Conservation (phyloP, 2,113 vertebrate genomes). For the Atractosteus spatula region DNA sequence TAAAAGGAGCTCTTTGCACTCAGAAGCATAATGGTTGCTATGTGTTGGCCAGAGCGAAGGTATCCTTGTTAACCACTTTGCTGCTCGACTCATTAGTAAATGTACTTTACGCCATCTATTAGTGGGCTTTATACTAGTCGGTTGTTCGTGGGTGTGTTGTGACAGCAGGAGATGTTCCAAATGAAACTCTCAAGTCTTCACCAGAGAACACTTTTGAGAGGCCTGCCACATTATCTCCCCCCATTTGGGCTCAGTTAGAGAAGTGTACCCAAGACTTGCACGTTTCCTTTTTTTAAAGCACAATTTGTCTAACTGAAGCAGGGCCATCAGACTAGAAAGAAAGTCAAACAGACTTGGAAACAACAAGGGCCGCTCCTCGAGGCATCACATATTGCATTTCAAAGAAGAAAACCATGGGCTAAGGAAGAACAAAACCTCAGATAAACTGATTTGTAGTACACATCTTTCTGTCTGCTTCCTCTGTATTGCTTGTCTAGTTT, state of each 20-base stretch:
- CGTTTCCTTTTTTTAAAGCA: too few species aligned
- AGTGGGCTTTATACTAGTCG: constrained; percentile 3
- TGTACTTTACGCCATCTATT: constrained; percentile 23
- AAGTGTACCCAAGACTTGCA: background rate
- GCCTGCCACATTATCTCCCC: background rate
- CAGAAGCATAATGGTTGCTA: constrained; percentile 75
- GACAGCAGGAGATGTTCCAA: background rate
- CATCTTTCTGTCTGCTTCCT: too few species aligned
- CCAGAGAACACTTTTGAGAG: background rate
- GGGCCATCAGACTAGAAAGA: too few species aligned
- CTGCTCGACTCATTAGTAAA: constrained; percentile 38
- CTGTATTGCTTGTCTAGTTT: too few species aligned
- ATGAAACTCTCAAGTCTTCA: background rate
- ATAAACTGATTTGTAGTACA: too few species aligned
- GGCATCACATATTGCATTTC: too few species aligned
- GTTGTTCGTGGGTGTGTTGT: background rate
- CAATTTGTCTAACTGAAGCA: too few species aligned
- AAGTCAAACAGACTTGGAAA: too few species aligned
- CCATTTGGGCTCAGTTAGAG: background rate
- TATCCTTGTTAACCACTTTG: constrained; percentile 54
- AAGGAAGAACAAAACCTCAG: too few species aligned
- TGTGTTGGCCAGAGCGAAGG: constrained; percentile 59
- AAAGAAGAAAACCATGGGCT: too few species aligned
- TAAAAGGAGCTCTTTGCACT: constrained; percentile 62
- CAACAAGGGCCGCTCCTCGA: too few species aligned